A percentile compares a stretch with the other conserved stretches of the same genome.
phyloP scores from a whole-genome alignment of 2,797 vertebrate species.

The Valencia hispanica region DNA sequence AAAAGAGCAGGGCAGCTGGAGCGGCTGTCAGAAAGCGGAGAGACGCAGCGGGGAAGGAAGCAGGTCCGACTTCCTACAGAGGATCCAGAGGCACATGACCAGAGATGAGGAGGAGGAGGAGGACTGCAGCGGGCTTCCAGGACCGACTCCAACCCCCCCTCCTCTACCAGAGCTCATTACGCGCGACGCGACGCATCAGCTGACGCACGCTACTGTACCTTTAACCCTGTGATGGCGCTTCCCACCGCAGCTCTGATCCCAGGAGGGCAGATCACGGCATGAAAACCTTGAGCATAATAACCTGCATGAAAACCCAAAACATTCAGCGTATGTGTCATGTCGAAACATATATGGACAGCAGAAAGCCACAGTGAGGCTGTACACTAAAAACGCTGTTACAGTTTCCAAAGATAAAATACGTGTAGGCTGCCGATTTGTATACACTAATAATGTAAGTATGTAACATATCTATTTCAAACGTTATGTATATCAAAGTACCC shows the following conservation, averaged over 20 bases:
- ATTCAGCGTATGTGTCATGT: background rate
- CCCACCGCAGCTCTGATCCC: conserved; percentile 49
- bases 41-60: conserved; percentile 67
- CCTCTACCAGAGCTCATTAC: conserved; percentile 17
- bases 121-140: conserved; percentile 64
- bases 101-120: conserved; percentile 75
- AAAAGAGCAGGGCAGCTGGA: conserved; percentile 1
- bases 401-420: background rate
- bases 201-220: conserved; percentile 73
- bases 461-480: too few species aligned
- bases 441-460: too few species aligned
- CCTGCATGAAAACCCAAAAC: background rate
- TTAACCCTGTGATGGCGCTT: conserved; percentile 71
- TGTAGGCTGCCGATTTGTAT: background rate
- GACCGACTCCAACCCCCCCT: conserved; percentile 30
- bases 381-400: background rate
- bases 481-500: too few species aligned
- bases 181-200: conserved; percentile 61
- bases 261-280: conserved; percentile 17
- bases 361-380: background rate
- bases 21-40: conserved; percentile 40
- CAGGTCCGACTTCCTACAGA: conserved; percentile 86
- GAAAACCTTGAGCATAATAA: too few species aligned
- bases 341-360: background rate
- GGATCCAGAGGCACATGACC: conserved; percentile 84